Base-by-base conservation (phyloP, 2,888 invertebrate genomes). In the Anthophora plumipes region DNA sequence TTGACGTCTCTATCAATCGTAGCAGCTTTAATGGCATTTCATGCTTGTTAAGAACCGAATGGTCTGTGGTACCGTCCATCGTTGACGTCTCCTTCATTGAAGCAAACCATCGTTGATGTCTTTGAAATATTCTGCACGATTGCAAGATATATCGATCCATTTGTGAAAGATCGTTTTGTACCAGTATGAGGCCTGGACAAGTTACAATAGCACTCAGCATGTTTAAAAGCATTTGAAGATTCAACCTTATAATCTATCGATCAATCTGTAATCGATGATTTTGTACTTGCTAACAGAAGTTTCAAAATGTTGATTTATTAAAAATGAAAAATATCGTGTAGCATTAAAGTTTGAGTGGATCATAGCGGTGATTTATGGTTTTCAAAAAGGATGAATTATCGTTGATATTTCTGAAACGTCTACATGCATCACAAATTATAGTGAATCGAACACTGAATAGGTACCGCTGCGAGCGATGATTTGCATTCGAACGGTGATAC, bases 51-150 rank as follows among this genome's bases (percentile, higher is more conserved):
- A 22, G 22, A 20, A 11, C 2, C n/a, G 14, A 11, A 60, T 11
- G 7, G 20, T n/a, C 11, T n/a, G 57, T 59, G 20, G 8, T n/a
- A 17, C n/a, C 41, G 20, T 41, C n/a, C 20, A 20, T 22, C 41
- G 60, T 41, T n/a, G 31, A 31, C 4, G 31, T 31, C 31, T 1
- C 4, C 22, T 14, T 3, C 41, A 20, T 11, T 5, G 31, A 25
- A 39, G 3, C 43, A 25, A 50, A 46, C 14, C 14, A 12, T 46
- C n/a, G 6, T 50, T n/a, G 48, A 50, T 20, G 48, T 7, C 48
- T 50, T 50, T n/a, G 48, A 50, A 50, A 50, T n/a, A 50, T n/a
- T 7, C n/a, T 50, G 48, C 48, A 50, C 48, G 48, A 50, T 50
- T n/a, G n/a, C 48, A n/a, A 50, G 48, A 50, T 50, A n/a, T 50